Evolutionary conservation across 2,797 vertebrate genomes (phyloP), one percentile per base, ranked within the genome.

Genomic region (Neopelma chrysocephalum): DNA sequence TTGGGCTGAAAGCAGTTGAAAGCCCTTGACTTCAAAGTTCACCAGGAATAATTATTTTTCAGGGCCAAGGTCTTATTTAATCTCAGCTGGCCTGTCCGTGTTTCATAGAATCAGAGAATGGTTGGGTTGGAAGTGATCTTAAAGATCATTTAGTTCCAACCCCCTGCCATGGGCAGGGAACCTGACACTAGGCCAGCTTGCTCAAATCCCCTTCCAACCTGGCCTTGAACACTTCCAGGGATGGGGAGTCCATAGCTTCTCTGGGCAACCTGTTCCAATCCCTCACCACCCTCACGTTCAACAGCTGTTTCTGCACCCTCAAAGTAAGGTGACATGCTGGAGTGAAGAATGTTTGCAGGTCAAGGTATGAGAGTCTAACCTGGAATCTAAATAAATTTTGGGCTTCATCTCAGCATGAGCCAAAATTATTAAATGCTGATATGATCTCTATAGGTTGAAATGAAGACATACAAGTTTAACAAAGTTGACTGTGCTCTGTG

Each of bases 11-110:
- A 87, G 68, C 51, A 58, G 14, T 58, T 73, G 43, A 77, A 70
- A 79, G 42, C 32, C 56, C 45, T 90, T 71, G 56, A 66, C 42
- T 79, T 84, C 43, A 56, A 90, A 88, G 81, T 65, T 86, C 40
- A 54, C 22, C n/a, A 43, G 60, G 66, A 88, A 61, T 68, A 78
- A 71, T 36, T 48, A 64, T 77, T 77, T 90, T 81, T 86, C 53
- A 81, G 26, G 64, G 60, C n/a, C 42, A 78, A 38, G 17, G 6
- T 57, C 7, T 50, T 75, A 48, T 54, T 87, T 83, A 54, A 61
- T 86, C 51, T 77, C 48, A 87, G 34, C 40, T 87, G 60, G 18
- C 68, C 31, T 66, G n/a, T 70, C 64, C 77, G 11, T 60, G 31
- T 64, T 77, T 77, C 29, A 51, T 1, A 9, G 14, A 64, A n/a